These are phyloP conservation scores for Glareola pratincola DNA, from an alignment of 2,113 vertebrate species.

Conservation along the genomic window DNA sequence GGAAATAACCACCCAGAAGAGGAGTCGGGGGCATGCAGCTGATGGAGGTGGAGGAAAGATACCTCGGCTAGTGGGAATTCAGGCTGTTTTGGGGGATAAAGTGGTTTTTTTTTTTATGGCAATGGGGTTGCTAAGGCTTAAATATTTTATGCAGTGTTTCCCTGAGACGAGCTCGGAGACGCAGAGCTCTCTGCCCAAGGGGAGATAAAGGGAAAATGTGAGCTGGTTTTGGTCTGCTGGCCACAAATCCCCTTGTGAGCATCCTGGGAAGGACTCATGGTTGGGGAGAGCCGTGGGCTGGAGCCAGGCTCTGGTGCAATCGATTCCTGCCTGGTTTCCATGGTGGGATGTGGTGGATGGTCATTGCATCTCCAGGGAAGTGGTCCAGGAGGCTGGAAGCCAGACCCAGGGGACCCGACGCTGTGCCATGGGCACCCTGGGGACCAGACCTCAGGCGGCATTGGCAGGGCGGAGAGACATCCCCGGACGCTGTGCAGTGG, in stretches of 20 bases:
- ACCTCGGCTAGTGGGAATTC: background rate
- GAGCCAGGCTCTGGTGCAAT: background rate
- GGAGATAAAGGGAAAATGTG: background rate
- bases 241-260: background rate
- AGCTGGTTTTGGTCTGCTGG: background rate
- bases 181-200: background rate
- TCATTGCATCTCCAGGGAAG: no score
- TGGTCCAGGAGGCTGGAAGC: background rate
- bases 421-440: background rate
- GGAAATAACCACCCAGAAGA: background rate
- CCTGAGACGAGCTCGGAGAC: background rate
- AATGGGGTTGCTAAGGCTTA: background rate
- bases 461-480: background rate
- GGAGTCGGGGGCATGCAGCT: background rate
- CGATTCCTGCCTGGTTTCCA: background rate
- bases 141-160: background rate
- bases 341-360: accelerated
- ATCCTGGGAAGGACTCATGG: background rate
- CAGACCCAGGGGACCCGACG: accelerated
- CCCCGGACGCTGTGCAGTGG: no score
- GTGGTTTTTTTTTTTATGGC: background rate
- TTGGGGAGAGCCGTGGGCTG: background rate
- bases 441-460: background rate
- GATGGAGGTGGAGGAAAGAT: background rate
- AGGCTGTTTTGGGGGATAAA: background rate